phyloP scores from a whole-genome alignment of 2,888 invertebrate species.

The Polydrusus cervinus region DNA sequence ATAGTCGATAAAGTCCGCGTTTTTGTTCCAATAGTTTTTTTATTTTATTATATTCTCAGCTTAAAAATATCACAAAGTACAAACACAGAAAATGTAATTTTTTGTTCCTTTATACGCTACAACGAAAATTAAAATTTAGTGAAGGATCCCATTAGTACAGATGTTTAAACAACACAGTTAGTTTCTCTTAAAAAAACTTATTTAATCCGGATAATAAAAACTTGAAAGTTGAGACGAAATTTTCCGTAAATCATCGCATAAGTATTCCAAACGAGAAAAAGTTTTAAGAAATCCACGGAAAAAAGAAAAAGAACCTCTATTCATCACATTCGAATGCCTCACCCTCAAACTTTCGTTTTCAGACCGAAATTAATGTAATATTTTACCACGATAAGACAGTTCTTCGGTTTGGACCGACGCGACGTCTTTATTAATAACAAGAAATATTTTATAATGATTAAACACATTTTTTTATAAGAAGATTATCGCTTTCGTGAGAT shows the following conservation, averaged over 20 bases:
- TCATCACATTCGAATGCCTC: slow-evolving; percentile 49
- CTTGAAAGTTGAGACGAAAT: slow-evolving; percentile 1
- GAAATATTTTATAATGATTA: slow-evolving; percentile 35
- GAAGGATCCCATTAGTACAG: too few relatives aligned
- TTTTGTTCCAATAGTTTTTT: too few relatives aligned
- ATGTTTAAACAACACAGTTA: too few relatives aligned
- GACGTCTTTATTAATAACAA: slow-evolving; percentile 45
- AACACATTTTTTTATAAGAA: slow-evolving; percentile 5
- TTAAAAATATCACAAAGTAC: too few relatives aligned
- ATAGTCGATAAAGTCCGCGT: too few relatives aligned
- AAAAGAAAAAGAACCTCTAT: slow-evolving; percentile 39
- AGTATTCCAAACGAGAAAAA: slow-evolving; percentile 19
- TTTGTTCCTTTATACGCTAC: too few relatives aligned
- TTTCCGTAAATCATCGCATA: slow-evolving; percentile 6
- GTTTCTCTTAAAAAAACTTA: neutral
- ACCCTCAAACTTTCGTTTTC: slow-evolving; percentile 44
- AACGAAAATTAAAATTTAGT: too few relatives aligned
- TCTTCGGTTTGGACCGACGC: slow-evolving; percentile 44
- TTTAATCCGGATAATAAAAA: neutral
- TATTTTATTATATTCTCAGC: too few relatives aligned
- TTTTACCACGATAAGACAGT: slow-evolving; percentile 44
- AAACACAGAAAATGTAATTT: too few relatives aligned
- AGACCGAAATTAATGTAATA: slow-evolving; percentile 43
- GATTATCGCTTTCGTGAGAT: neutral
- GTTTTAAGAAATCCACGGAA: slow-evolving; percentile 7